A percentile compares a stretch with the other conserved stretches of the same genome.
Evolutionary conservation across 2,113 vertebrate genomes (phyloP).

Genomic region (Oncorhynchus masou): DNA sequence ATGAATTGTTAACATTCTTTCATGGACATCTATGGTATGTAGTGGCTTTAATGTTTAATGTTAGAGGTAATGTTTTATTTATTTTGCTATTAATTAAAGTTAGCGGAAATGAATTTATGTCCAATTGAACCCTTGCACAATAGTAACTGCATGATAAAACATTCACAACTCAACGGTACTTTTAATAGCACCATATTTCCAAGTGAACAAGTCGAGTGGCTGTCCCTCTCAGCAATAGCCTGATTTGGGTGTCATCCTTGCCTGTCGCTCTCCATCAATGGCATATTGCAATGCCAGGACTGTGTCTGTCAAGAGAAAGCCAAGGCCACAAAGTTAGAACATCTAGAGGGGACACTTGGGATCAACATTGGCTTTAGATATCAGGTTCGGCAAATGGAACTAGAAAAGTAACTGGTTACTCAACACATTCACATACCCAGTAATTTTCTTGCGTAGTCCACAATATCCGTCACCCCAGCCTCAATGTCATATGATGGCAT

Average conservation of each 20-base stretch:
- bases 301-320: slow-evolving; percentile 21
- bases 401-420: neutral
- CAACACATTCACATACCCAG: slow-evolving; percentile 53
- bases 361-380: neutral
- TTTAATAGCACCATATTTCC: neutral
- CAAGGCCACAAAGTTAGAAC: neutral
- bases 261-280: slow-evolving; percentile 25
- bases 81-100: too few relatives aligned
- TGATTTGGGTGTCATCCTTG: neutral
- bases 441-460: slow-evolving; percentile 39
- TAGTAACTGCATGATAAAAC: too few relatives aligned
- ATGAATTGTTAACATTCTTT: too few relatives aligned
- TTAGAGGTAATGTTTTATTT: too few relatives aligned
- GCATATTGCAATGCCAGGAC: slow-evolving; percentile 38
- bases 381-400: neutral
- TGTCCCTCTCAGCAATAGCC: neutral
- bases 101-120: too few relatives aligned
- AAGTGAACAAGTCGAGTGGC: neutral
- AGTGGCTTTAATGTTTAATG: too few relatives aligned
- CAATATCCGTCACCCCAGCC: slow-evolving; percentile 42
- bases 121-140: too few relatives aligned
- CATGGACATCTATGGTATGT: too few relatives aligned
- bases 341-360: neutral
- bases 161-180: neutral
- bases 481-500: slow-evolving; percentile 53